Evolutionary conservation across 2,113 vertebrate species (phyloP), one percentile per base, ranked within the genome.

Genomic region (Steatornis caripensis): DNA sequence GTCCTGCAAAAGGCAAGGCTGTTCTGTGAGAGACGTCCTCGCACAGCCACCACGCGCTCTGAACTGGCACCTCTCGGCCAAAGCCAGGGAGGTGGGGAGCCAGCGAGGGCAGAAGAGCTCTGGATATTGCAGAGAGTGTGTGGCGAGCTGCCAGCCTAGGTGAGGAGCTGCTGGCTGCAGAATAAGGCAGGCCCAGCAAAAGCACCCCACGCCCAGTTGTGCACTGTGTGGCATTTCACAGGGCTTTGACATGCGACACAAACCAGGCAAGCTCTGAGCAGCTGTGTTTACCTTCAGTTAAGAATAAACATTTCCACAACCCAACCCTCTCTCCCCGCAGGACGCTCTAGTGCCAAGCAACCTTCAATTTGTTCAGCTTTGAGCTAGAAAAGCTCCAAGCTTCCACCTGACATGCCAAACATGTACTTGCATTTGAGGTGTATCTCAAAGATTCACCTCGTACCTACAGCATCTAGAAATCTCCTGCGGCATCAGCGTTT

Each of bases 1-100:
- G 98, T 30, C 99, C 99, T 99, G 97, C 14, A 85, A 88, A 86
- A 65, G 54, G 61, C 27, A 93, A 92, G 46, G 74, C 34, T 2
- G 14, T 17, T 14, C 36, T 1, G 1, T 82, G 53, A 84, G 23
- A 69, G 16, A 8, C 4, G 10, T 14, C 71, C 32, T 39, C 3
- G 2, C 12, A 9, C 15, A 29, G 87, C 58, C 48, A 20, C 3
- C 43, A 9, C 43, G 26, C 0, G 1, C 18, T 34, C 68, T 32
- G 19, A 74, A 18, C 29, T 22, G 34, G 51, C 61, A 64, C 30
- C 61, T 53, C 46, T 60, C 32, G 29, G 27, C 4, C 70, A 70
- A 76, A 34, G 1, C 2, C 3, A 6, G 41, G 53, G 41, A 39
- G 12, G 5, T 74, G 51, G 7, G 55, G 60, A 72, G 29, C 9